A percentile compares a stretch with the other conserved stretches of the same genome.
These are phyloP conservation scores for Mycalesis mineus DNA, from an alignment of 2,888 invertebrate genomes.

Conservation along the genomic window DNA sequence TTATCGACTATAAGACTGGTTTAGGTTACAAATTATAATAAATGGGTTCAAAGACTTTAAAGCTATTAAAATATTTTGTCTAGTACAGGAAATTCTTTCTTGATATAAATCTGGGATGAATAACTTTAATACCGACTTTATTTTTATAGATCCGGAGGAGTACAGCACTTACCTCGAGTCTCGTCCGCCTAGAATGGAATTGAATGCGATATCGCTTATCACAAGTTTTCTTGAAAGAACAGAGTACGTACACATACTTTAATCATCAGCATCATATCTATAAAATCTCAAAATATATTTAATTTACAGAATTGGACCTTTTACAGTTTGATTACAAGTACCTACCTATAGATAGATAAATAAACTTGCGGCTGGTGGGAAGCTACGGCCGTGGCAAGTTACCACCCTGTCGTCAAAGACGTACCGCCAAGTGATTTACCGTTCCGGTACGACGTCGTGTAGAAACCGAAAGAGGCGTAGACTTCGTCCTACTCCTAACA, in stretches of 20 bases:
- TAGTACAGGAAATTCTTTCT: background rate
- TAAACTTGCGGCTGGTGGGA: too few relatives aligned
- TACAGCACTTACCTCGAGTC: slow-evolving; percentile 81
- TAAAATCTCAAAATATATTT: too few relatives aligned
- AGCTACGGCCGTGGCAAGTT: too few relatives aligned
- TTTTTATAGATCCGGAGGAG: slow-evolving; percentile 69
- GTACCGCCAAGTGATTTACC: too few relatives aligned
- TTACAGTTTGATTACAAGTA: too few relatives aligned
- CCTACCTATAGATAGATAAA: too few relatives aligned
- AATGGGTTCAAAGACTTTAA: slow-evolving; percentile 12
- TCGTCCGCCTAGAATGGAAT: slow-evolving; percentile 82
- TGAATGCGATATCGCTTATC: slow-evolving; percentile 80
- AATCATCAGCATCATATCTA: background rate
- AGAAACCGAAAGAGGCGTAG: too few relatives aligned
- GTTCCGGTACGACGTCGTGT: too few relatives aligned
- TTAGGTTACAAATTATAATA: background rate
- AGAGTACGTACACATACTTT: slow-evolving; percentile 53
- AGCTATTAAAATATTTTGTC: background rate
- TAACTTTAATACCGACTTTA: background rate
- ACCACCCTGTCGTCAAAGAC: too few relatives aligned
- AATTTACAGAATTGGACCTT: too few relatives aligned
- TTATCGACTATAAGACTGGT: background rate
- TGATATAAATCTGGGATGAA: background rate
- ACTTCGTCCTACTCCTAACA: too few relatives aligned
- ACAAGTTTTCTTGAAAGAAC: slow-evolving; percentile 76